Conservation (phyloP, 2,888 invertebrate species). For the Carabus problematicus region DNA sequence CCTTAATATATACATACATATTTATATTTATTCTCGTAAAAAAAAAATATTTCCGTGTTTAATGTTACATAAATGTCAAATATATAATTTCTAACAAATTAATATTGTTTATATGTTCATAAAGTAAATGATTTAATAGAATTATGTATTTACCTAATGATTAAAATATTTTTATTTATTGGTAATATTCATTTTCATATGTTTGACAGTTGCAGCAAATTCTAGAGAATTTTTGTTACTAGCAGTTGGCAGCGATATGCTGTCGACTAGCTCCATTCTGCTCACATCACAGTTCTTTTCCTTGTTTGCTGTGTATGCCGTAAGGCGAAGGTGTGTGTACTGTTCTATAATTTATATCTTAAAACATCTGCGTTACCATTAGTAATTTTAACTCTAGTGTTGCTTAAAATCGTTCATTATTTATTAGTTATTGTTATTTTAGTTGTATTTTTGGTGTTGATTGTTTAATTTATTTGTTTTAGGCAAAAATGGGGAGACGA, state of each 20-base stretch:
- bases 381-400: conserved; percentile 7
- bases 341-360: conserved; percentile 20
- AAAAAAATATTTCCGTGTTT: no score
- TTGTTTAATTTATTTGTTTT: conserved; percentile 47
- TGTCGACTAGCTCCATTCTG: neutral
- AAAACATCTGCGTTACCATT: conserved; percentile 24
- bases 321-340: conserved; percentile 32
- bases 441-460: conserved; percentile 6
- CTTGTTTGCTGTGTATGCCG: conserved; percentile 15
- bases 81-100: no score
- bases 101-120: no score
- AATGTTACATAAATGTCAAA: no score
- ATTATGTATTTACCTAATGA: no score
- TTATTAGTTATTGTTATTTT: conserved; percentile 6
- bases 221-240: conserved; percentile 12
- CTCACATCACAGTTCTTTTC: conserved; percentile 7
- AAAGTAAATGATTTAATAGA: no score
- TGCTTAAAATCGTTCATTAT: conserved; percentile 10
- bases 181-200: no score
- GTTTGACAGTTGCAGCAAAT: no score
- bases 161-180: no score
- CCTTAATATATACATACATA: no score
- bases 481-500: conserved; percentile 91
- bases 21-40: no score
- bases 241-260: no score